Conservation (phyloP, 2,113 vertebrate genomes). For the Megaptera novaeangliae region DNA sequence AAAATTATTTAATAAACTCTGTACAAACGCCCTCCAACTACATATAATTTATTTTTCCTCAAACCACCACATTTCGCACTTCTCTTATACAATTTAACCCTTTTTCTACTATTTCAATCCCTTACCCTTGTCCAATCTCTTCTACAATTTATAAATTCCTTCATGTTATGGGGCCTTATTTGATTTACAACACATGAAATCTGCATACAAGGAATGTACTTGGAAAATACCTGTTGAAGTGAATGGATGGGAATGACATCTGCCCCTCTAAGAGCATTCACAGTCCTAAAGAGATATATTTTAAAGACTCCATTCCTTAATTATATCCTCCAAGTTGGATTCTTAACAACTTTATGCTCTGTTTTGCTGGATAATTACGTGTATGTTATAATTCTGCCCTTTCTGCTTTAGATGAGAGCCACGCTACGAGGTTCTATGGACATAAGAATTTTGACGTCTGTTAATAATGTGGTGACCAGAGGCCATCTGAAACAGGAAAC, state of each 20-base stretch:
- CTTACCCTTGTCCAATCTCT: too few species aligned
- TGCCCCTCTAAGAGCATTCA: background rate
- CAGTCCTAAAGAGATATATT: background rate
- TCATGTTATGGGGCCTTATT: background rate
- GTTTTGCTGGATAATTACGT: background rate
- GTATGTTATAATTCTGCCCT: background rate
- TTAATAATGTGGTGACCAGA: background rate
- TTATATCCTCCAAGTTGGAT: background rate
- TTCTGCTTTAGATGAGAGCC: background rate
- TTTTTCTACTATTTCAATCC: background rate
- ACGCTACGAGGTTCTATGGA: background rate
- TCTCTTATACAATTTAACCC: background rate
- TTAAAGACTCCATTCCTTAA: background rate
- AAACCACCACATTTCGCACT: background rate
- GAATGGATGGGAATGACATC: background rate
- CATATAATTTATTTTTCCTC: background rate
- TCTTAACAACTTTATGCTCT: background rate
- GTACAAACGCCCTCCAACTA: background rate
- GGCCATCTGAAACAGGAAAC: background rate
- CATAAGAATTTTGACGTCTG: background rate
- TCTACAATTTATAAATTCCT: background rate
- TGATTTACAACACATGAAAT: background rate
- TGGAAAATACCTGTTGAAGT: background rate
- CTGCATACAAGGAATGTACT: background rate
- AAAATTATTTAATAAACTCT: background rate